Evolutionary conservation across 2,888 invertebrate genomes (phyloP), one percentile per base, ranked within the genome.

Genomic region (Hesperia comma): DNA sequence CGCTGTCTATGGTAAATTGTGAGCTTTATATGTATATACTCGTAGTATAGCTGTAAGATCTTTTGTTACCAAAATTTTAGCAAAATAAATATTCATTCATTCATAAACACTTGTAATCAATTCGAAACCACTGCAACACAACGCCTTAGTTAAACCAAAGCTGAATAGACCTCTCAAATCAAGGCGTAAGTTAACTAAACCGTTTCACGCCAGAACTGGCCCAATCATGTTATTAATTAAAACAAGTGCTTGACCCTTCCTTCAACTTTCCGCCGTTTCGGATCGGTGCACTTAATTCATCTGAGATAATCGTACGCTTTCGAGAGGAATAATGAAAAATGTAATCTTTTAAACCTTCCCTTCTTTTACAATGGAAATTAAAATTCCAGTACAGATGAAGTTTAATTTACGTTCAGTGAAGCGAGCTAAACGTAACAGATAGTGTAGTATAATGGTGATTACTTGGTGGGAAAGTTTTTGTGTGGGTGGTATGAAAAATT

Each of bases 301-400:
- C 19, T 19, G 17, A 49, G 49, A 49, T 19, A 49, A 19, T 49
- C 17, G 43, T 17, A 17, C 12, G 2, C 19, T 49, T 49, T 19
- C 19, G 17, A 49, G 49, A 49, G 49, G 19, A 49, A 49, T 49
- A 19, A 49, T 19, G 49, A 49, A 49, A 49, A 49, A 10, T 49
- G 19, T 19, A 49, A 19, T 49, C 49, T 49, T 49, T 17, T 19
- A 49, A 49, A 49, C 49, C 17, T 49, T 49, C 8, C 6, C 19
- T 10, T 49, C 49, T 49, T 3, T 49, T 49, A 49, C 49, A 49
- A 37, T 37, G 10, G 46, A 46, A 46, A 46, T 46, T 46, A 46
- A 17, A 46, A 46, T 46, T 46, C 46, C 12, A 12, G 17, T 12
- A 49, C 10, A 49, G 19, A 17, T 21, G 15, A 19, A 49, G 49